Conservation (phyloP, 2,113 vertebrate species). For the Abramis brama region DNA sequence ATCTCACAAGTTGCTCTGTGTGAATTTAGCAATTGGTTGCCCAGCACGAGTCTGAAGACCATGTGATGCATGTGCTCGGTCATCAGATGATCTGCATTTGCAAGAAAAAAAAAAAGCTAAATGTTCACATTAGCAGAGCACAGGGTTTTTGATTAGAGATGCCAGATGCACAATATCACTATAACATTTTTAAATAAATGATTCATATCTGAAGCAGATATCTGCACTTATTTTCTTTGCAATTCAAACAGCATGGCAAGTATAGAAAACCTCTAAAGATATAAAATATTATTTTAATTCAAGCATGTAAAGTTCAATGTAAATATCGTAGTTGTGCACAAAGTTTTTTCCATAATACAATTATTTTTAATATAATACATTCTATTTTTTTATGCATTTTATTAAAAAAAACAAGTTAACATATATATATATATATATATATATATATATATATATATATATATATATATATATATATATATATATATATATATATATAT, state of each 20-base stretch:
- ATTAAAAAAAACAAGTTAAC: background rate
- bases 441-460: no score
- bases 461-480: no score
- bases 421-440: background rate
- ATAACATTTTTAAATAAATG: background rate
- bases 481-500: no score
- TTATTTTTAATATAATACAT: background rate
- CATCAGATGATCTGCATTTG: no score
- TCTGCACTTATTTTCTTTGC: background rate
- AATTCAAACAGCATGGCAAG: background rate
- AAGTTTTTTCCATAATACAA: background rate
- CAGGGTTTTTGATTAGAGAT: background rate
- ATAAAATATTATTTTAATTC: background rate
- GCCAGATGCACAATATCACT: background rate
- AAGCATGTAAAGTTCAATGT: background rate
- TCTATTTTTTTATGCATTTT: background rate
- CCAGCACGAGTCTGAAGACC: background rate
- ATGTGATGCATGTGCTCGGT: no score
- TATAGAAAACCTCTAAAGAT: background rate
- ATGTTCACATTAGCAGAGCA: background rate
- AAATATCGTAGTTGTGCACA: background rate
- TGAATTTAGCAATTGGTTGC: background rate
- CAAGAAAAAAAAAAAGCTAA: background rate
- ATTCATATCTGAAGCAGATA: background rate
- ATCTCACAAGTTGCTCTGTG: background rate